Conservation (phyloP, 2,797 vertebrate species). For the Aselliscus stoliczkanus region DNA sequence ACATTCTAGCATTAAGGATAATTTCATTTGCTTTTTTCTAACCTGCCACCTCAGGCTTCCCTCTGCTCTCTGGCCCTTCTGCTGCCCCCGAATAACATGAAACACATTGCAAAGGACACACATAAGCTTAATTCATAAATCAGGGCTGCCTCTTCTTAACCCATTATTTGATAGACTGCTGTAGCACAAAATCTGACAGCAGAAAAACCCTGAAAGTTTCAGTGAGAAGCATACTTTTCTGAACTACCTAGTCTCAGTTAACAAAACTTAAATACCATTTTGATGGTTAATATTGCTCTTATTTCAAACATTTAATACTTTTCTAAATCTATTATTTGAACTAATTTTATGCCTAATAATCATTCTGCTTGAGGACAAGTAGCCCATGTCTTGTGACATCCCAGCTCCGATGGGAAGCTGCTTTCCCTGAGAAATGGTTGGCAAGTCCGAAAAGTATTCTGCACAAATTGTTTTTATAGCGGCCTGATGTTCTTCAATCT, state of each 20-base stretch:
- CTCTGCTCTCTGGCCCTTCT: background rate
- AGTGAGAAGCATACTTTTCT: background rate
- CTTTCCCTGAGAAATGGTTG: slow-evolving; percentile 70
- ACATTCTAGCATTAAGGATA: background rate
- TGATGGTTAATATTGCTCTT: background rate
- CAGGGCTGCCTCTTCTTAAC: background rate
- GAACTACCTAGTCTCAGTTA: background rate
- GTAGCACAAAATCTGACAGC: background rate
- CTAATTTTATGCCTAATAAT: slow-evolving; percentile 70
- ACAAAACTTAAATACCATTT: slow-evolving; percentile 37
- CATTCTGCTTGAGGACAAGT: slow-evolving; percentile 71
- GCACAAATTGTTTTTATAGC: slow-evolving; percentile 80
- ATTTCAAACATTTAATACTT: slow-evolving; percentile 47
- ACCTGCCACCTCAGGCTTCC: background rate
- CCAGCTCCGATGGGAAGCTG: slow-evolving; percentile 66
- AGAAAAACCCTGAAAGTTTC: background rate
- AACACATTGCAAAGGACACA: background rate
- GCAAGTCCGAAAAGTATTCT: slow-evolving; percentile 79
- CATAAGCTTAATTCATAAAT: background rate
- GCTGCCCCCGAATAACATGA: background rate
- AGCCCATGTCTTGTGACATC: slow-evolving; percentile 67
- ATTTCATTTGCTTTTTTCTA: background rate
- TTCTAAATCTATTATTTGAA: slow-evolving; percentile 29
- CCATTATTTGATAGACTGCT: background rate
- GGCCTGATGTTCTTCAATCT: slow-evolving; percentile 81